Percentiles rank a stretch among this genome's conserved stretches.
Conservation (phyloP, 1,140 invertebrate species). For the Harpegnathos saltator region DNA sequence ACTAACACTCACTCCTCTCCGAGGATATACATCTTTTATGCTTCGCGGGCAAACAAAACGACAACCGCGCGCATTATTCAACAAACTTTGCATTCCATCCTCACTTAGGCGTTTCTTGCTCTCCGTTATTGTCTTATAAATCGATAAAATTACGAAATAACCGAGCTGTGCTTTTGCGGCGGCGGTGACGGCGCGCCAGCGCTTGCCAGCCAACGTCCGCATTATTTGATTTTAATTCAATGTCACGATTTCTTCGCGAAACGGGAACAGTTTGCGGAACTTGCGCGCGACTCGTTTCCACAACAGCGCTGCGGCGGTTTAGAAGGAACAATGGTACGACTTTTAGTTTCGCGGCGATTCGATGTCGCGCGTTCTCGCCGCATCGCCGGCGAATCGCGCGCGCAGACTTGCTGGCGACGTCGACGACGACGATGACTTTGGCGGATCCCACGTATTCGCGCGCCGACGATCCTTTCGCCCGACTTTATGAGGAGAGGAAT, state of each 20-base stretch:
- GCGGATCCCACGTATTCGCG: conserved; percentile 7
- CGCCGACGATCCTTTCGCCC: conserved; percentile 11
- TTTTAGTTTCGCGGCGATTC: conserved; percentile 45
- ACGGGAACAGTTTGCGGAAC: conserved; percentile 43
- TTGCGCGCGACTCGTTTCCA: conserved; percentile 37
- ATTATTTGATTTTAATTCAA: conserved; percentile 72
- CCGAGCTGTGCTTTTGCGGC: conserved; percentile 16
- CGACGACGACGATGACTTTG: not conserved
- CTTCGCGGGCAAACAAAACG: conserved; percentile 3
- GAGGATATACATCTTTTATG: not conserved
- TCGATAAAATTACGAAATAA: conserved; percentile 49
- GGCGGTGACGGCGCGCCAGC: not conserved
- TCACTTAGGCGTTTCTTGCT: conserved; percentile 27
- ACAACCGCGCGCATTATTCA: not conserved
- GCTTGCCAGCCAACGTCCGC: conserved; percentile 28
- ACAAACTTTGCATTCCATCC: conserved; percentile 33
- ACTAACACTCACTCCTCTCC: not conserved
- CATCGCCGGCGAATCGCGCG: conserved; percentile 33
- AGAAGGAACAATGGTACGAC: conserved; percentile 57
- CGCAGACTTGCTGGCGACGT: conserved; percentile 66
- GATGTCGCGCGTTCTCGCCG: conserved; percentile 6
- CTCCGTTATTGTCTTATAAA: conserved; percentile 26
- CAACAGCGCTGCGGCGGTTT: not conserved
- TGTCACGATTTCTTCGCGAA: conserved; percentile 63
- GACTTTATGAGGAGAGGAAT: conserved; percentile 17